These are phyloP conservation scores for Papilio dardanus DNA, from an alignment of 1,140 invertebrate species.

Conservation along the genomic window DNA sequence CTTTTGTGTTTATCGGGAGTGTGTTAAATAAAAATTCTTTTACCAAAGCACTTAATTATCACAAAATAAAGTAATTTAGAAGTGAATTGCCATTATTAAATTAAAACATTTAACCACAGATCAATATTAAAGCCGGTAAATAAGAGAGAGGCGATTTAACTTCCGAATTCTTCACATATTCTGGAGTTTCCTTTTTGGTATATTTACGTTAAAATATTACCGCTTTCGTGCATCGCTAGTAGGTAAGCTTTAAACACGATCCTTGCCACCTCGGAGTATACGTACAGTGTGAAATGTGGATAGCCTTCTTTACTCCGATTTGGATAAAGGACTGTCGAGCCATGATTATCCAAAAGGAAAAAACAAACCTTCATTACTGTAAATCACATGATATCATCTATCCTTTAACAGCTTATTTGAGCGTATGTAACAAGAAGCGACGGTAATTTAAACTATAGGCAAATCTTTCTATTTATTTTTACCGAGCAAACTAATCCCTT, in stretches of 20 bases:
- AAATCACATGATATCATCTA: not conserved
- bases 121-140: not conserved
- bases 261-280: not conserved
- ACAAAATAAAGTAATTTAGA: not conserved
- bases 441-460: too few relatives aligned
- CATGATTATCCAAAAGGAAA: conserved; percentile 20
- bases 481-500: not conserved
- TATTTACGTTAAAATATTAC: not conserved
- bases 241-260: conserved; percentile 2
- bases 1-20: too few relatives aligned
- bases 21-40: not conserved
- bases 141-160: not conserved
- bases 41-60: not conserved
- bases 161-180: conserved; percentile 12
- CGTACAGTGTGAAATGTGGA: not conserved
- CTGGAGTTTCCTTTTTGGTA: conserved; percentile 10
- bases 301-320: conserved; percentile 12
- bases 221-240: not conserved
- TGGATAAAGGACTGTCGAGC: not conserved
- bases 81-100: not conserved
- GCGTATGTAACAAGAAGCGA: not conserved
- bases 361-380: not conserved
- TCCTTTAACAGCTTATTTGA: conserved; percentile 9
- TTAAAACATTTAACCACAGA: not conserved
- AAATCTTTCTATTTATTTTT: not conserved